Evolutionary conservation across 35 echinoderm and acorn worm species (phyloP).

Genomic region (Lytechinus variegatus): DNA sequence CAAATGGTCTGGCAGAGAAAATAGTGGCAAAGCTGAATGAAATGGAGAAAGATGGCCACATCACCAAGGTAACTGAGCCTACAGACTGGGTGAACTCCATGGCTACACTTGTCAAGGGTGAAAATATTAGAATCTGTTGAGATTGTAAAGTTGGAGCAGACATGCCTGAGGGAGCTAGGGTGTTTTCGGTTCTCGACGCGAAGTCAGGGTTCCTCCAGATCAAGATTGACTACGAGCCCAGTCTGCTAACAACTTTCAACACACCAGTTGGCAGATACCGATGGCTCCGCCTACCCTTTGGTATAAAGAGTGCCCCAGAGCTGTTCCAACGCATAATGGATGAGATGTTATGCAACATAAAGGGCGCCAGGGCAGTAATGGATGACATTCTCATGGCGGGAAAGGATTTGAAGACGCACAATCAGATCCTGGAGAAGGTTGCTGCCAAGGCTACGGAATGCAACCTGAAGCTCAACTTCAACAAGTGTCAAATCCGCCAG

Average conservation of each 20-base stretch:
- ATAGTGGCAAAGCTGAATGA: conserved; percentile 60
- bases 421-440: conserved; percentile 69
- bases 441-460: conserved; percentile 65
- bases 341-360: conserved; percentile 61
- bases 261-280: conserved; percentile 67
- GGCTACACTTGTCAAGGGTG: conserved; percentile 56
- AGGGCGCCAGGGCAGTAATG: conserved; percentile 70
- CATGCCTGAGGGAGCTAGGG: conserved; percentile 58
- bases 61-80: conserved; percentile 62
- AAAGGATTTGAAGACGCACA: conserved; percentile 45
- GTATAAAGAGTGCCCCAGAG: conserved; percentile 75
- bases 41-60: conserved; percentile 65
- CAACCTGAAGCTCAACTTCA: conserved; percentile 80
- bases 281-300: conserved; percentile 81
- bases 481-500: conserved; percentile 74
- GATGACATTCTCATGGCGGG: conserved; percentile 75
- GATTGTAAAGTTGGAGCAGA: conserved; percentile 65
- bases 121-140: conserved; percentile 72
- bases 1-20: conserved; percentile 53
- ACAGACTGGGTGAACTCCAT: conserved; percentile 72
- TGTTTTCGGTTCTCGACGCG: conserved; percentile 76
- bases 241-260: conserved; percentile 75
- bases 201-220: conserved; percentile 75
- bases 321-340: conserved; percentile 79
- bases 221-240: conserved; percentile 71